A percentile compares a stretch with the other conserved stretches of the same genome.
Evolutionary conservation across 2,113 vertebrate species (phyloP).

Genomic region (Prochilodus magdalenae): DNA sequence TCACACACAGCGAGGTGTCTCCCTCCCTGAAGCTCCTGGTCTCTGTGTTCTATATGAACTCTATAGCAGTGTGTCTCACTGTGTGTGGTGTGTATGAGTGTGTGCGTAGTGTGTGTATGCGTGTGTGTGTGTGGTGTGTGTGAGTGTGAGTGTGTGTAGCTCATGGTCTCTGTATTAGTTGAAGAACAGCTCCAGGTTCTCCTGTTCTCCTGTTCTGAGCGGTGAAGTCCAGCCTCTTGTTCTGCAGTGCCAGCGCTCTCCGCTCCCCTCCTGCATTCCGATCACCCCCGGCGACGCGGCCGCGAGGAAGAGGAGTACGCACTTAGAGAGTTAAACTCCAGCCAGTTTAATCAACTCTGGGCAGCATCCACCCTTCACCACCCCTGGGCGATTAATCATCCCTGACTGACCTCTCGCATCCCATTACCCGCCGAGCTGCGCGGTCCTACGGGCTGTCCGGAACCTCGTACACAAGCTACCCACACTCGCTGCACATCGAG

Average conservation of each 20-base stretch:
- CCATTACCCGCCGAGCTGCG: too few species aligned
- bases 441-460: neutral
- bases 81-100: too few species aligned
- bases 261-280: neutral
- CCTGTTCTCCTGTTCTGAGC: neutral
- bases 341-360: constrained; percentile 30
- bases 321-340: neutral
- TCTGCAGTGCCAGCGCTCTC: neutral
- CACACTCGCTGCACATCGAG: too few species aligned
- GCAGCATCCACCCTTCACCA: constrained; percentile 6
- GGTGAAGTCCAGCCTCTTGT: neutral
- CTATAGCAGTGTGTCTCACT: too few species aligned
- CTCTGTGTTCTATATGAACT: too few species aligned
- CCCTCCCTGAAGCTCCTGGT: neutral
- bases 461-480: too few species aligned
- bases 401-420: constrained; percentile 15
- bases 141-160: too few species aligned
- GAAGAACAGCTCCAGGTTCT: constrained; percentile 44
- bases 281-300: constrained; percentile 3
- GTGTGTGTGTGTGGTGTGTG: too few species aligned
- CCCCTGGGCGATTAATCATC: constrained; percentile 24
- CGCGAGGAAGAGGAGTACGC: neutral
- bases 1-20: too few species aligned
- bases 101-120: too few species aligned
- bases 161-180: constrained; percentile 50